A percentile compares a stretch with the other conserved stretches of the same genome.
phyloP scores from a whole-genome alignment of 2,888 invertebrate species.

The Corbicula japonica region DNA sequence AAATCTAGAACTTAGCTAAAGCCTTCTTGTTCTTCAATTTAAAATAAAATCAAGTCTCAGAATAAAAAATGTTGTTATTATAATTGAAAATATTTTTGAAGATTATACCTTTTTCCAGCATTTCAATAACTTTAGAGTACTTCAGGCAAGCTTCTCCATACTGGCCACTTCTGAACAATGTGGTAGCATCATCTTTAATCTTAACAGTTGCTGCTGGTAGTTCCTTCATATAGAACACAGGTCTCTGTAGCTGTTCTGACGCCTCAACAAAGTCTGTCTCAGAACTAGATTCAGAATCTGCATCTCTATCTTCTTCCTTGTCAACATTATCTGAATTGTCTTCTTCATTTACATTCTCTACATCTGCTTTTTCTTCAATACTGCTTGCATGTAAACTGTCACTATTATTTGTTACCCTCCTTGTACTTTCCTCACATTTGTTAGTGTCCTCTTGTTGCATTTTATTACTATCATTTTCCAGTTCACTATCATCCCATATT shows the following conservation, averaged over 20 bases:
- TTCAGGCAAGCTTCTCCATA: conserved; percentile 82
- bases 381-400: background rate
- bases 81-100: background rate
- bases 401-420: background rate
- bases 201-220: conserved; percentile 72
- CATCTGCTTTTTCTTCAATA: conserved; percentile 30
- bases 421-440: background rate
- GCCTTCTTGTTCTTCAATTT: no score
- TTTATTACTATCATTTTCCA: background rate
- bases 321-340: conserved; percentile 17
- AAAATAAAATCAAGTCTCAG: no score
- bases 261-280: conserved; percentile 31
- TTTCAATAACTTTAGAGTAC: conserved; percentile 78
- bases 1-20: no score
- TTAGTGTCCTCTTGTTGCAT: conserved; percentile 19
- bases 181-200: conserved; percentile 81
- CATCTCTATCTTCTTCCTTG: conserved; percentile 32
- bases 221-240: conserved; percentile 72
- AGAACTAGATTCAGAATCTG: conserved; percentile 43
- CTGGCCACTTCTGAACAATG: conserved; percentile 83
- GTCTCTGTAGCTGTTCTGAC: conserved; percentile 50
- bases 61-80: no score
- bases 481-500: no score
- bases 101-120: conserved; percentile 73
- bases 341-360: no score